Percentiles rank a stretch among this genome's conserved stretches.
These are phyloP conservation scores for Drosophila recens DNA, from an alignment of 2,888 invertebrate species.

Conservation along the genomic window DNA sequence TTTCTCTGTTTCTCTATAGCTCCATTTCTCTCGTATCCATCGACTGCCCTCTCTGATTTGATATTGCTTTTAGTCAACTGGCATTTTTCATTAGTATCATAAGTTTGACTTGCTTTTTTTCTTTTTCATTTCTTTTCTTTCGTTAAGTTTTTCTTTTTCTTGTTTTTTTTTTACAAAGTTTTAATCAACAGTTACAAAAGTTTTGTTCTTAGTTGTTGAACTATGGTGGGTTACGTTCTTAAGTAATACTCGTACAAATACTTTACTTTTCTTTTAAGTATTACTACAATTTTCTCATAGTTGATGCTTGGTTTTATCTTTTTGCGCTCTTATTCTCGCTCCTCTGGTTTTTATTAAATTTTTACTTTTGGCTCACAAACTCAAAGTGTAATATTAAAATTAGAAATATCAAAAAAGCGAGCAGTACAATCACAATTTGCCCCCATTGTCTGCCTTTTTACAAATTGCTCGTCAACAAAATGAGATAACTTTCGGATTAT, in stretches of 20 bases:
- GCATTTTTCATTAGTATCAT: conserved; percentile 24
- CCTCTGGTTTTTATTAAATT: conserved; percentile 22
- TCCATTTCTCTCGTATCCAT: conserved; percentile 5
- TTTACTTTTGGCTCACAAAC: conserved; percentile 32
- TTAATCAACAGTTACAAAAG: conserved; percentile 72
- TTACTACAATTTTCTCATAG: conserved; percentile 58
- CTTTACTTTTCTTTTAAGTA: conserved; percentile 13
- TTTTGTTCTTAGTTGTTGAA: conserved; percentile 77
- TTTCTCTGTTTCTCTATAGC: not conserved
- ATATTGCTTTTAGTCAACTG: conserved; percentile 41
- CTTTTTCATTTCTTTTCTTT: conserved; percentile 24
- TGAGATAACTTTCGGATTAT: conserved; percentile 2
- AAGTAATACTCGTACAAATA: conserved; percentile 61
- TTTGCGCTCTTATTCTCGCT: conserved; percentile 18
- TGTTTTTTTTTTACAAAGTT: conserved; percentile 41
- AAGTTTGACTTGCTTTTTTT: conserved; percentile 23
- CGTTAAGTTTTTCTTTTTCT: conserved; percentile 11
- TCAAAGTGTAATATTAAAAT: conserved; percentile 12
- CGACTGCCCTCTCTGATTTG: conserved; percentile 43
- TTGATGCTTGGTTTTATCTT: conserved; percentile 45
- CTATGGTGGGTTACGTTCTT: conserved; percentile 80
- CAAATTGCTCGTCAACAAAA: not conserved
- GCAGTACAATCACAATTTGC: conserved; percentile 69
- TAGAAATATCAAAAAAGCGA: conserved; percentile 38
- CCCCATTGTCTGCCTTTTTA: conserved; percentile 17